A percentile compares a stretch with the other conserved stretches of the same genome.
Evolutionary conservation across 1,140 invertebrate genomes (phyloP).

Genomic region (Leptopilina clavipes): DNA sequence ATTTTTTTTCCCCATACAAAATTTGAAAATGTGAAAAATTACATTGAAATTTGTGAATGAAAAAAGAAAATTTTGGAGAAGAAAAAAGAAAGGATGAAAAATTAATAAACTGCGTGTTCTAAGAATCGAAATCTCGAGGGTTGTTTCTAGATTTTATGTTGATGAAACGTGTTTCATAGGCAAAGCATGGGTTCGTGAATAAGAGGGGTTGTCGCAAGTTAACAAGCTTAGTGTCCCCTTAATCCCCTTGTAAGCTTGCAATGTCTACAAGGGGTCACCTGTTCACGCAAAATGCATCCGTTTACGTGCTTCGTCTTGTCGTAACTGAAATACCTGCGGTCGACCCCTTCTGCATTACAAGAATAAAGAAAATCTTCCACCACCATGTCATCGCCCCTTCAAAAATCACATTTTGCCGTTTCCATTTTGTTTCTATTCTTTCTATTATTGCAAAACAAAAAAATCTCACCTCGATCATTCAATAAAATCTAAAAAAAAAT

Average conservation of each 20-base stretch:
- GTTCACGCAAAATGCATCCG: slow-evolving; percentile 74
- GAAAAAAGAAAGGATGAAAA: not conserved
- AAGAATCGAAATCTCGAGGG: not conserved
- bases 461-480: not conserved
- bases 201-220: slow-evolving; percentile 71
- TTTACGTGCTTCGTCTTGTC: slow-evolving; percentile 61
- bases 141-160: slow-evolving; percentile 13
- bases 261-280: slow-evolving; percentile 76
- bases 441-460: not conserved
- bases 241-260: slow-evolving; percentile 75
- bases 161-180: slow-evolving; percentile 5
- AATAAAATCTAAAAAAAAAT: too few relatives aligned
- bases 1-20: too few relatives aligned
- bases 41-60: too few relatives aligned
- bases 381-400: not conserved
- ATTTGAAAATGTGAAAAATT: not conserved
- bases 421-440: not conserved
- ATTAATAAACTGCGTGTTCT: not conserved
- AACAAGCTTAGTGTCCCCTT: slow-evolving; percentile 73
- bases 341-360: slow-evolving; percentile 7
- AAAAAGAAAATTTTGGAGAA: not conserved
- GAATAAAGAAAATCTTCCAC: slow-evolving; percentile 27
- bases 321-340: slow-evolving; percentile 36
- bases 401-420: not conserved
- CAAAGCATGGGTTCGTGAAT: slow-evolving; percentile 40